phyloP scores from a whole-genome alignment of 2,888 invertebrate genomes.

The Myathropa florea region DNA sequence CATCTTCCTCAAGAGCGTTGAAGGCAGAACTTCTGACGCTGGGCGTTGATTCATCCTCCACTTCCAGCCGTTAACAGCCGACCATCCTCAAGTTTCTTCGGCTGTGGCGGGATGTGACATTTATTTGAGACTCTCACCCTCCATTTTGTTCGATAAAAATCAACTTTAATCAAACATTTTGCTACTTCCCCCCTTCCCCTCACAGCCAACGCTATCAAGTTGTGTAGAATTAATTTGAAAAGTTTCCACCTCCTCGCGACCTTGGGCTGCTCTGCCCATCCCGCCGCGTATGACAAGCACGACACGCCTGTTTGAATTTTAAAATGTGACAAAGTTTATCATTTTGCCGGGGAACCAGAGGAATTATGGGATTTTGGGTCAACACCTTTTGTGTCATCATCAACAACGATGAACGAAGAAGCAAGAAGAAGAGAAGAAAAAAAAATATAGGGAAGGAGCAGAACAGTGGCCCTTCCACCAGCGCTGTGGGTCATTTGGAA shows the following conservation, averaged over 20 bases:
- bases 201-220: background rate
- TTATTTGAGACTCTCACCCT: constrained; percentile 15
- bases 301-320: constrained; percentile 55
- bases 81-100: background rate
- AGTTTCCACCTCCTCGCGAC: constrained; percentile 41
- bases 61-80: background rate
- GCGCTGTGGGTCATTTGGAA: constrained; percentile 48
- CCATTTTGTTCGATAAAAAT: constrained; percentile 47
- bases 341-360: constrained; percentile 47
- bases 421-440: constrained; percentile 12
- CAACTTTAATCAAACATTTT: constrained; percentile 60
- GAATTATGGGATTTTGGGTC: constrained; percentile 68
- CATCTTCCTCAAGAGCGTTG: background rate
- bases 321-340: constrained; percentile 64
- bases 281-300: constrained; percentile 8
- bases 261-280: background rate
- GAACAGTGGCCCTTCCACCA: constrained; percentile 15
- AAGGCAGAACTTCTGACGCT: background rate
- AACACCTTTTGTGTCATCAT: constrained; percentile 70
- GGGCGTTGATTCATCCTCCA: background rate
- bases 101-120: constrained; percentile 22
- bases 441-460: constrained; percentile 8
- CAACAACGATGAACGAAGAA: constrained; percentile 59
- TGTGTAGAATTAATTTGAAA: constrained; percentile 61
- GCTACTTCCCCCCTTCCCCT: background rate